phyloP scores from a whole-genome alignment of 1,140 invertebrate genomes.

The Bombus sibiricus region DNA sequence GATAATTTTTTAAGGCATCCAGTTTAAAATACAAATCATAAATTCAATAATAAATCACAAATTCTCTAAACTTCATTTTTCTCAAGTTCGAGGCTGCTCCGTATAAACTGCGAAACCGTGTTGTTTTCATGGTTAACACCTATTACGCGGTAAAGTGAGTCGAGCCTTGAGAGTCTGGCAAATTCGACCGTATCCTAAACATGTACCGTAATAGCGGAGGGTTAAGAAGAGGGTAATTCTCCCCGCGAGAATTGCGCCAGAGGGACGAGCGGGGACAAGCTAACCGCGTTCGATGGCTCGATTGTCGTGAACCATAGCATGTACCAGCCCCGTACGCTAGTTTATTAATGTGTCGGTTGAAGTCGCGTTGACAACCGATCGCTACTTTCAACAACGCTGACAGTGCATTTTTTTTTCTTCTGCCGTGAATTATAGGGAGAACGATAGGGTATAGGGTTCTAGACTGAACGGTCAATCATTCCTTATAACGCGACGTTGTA shows the following conservation, averaged over 20 bases:
- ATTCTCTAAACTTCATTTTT: neutral
- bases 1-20: neutral
- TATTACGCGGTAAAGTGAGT: constrained; percentile 29
- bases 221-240: constrained; percentile 47
- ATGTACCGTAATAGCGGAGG: constrained; percentile 25
- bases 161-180: neutral
- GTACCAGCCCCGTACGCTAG: constrained; percentile 4
- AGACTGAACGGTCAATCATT: neutral
- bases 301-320: constrained; percentile 10
- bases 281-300: constrained; percentile 17
- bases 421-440: neutral
- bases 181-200: constrained; percentile 42
- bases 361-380: constrained; percentile 48
- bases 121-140: constrained; percentile 37
- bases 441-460: neutral
- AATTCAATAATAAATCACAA: no score
- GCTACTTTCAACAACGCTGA: constrained; percentile 23
- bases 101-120: neutral
- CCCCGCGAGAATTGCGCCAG: constrained; percentile 17
- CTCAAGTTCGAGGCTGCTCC: no score
- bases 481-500: neutral
- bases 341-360: constrained; percentile 43
- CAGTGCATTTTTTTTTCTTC: neutral
- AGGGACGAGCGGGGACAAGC: neutral
- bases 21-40: neutral